A percentile compares a stretch with the other conserved stretches of the same genome.
These are phyloP conservation scores for Cryptoleucopteryx plumbea DNA, from an alignment of 2,113 vertebrate species.

Conservation along the genomic window DNA sequence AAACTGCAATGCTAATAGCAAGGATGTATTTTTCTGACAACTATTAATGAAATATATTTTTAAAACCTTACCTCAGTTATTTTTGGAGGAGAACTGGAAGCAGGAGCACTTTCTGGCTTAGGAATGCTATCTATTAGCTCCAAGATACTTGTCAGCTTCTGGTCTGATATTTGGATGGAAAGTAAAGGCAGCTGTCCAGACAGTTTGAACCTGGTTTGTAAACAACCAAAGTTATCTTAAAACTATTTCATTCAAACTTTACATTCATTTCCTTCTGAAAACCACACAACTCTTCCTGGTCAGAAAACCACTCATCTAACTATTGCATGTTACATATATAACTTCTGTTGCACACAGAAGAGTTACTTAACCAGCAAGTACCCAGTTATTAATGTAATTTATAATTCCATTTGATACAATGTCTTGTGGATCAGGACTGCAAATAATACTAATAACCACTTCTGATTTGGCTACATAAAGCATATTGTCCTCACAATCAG, in stretches of 20 bases:
- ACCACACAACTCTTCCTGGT: background rate
- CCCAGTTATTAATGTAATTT: background rate
- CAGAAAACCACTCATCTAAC: background rate
- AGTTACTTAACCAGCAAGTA: background rate
- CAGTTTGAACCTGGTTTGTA: slow-evolving; percentile 85
- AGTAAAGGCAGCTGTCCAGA: slow-evolving; percentile 88
- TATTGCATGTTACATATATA: background rate
- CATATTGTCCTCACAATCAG: background rate
- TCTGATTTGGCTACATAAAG: background rate
- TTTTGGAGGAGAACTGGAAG: slow-evolving; percentile 50
- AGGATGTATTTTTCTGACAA: background rate
- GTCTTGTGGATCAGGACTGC: background rate
- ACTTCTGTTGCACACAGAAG: background rate
- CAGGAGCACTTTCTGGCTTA: slow-evolving; percentile 76
- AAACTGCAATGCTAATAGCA: background rate
- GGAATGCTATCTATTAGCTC: slow-evolving; percentile 91
- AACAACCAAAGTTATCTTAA: background rate
- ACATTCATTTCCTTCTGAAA: background rate
- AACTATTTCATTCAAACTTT: background rate
- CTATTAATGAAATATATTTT: background rate
- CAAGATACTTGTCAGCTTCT: slow-evolving; percentile 85
- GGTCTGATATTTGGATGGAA: slow-evolving; percentile 89
- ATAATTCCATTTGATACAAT: background rate
- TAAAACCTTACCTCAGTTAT: slow-evolving; percentile 73
- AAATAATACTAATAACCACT: background rate